Conservation (phyloP, 2,113 vertebrate genomes). For the Pomatorhinus ruficollis region DNA sequence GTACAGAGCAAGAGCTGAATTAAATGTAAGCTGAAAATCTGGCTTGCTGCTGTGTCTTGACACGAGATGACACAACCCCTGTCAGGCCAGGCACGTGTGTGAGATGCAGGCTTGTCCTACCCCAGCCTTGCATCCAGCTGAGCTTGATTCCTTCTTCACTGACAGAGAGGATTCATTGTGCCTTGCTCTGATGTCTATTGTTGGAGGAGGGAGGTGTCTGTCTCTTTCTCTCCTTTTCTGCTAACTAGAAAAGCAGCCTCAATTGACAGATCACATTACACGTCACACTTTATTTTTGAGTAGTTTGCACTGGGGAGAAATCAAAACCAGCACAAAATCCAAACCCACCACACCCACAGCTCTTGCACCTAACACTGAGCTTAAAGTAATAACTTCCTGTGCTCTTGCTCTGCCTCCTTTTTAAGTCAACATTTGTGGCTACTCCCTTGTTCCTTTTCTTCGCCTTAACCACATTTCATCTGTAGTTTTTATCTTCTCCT, state of each 20-base stretch:
- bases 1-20: background rate
- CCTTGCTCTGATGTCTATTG: background rate
- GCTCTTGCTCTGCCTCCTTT: background rate
- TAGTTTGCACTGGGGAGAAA: background rate
- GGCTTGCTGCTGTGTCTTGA: background rate
- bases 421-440: background rate
- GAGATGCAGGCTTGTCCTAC: background rate
- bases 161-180: accelerated
- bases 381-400: background rate
- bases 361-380: background rate
- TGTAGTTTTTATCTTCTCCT: background rate
- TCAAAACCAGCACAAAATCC: background rate
- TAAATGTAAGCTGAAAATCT: background rate
- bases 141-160: background rate
- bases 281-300: background rate
- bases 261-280: background rate
- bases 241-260: background rate
- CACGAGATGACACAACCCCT: background rate
- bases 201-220: background rate
- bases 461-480: background rate
- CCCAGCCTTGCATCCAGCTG: background rate
- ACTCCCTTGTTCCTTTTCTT: background rate
- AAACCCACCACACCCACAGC: background rate
- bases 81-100: background rate
- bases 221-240: background rate